phyloP scores from a whole-genome alignment of 2,797 vertebrate species.

The Tympanoctomys barrerae region DNA sequence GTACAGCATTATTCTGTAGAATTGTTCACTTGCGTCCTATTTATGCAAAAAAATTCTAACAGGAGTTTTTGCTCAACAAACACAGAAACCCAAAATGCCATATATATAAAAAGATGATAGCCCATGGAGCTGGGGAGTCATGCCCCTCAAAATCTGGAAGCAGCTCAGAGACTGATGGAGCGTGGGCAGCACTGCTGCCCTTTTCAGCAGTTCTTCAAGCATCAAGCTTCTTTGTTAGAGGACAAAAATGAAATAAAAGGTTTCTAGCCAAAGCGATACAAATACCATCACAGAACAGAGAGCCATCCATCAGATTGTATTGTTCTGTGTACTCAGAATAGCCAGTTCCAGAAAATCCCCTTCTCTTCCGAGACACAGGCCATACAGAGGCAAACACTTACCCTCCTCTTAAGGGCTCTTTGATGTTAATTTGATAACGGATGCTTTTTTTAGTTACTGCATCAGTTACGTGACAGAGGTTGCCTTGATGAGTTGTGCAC shows the following conservation, averaged over 20 bases:
- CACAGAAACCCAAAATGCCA: not conserved
- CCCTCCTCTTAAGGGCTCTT: conserved; percentile 24
- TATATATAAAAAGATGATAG: conserved; percentile 33
- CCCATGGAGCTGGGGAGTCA: not conserved
- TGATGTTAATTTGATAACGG: conserved; percentile 61
- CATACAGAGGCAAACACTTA: not conserved
- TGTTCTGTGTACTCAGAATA: conserved; percentile 61
- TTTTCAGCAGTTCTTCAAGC: conserved; percentile 67
- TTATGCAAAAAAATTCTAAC: conserved; percentile 31
- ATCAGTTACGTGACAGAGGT: conserved; percentile 34
- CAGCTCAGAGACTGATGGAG: conserved; percentile 27
- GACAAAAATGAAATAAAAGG: conserved; percentile 68
- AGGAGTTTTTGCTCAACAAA: conserved; percentile 53
- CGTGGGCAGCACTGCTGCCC: not conserved
- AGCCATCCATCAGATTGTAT: conserved; percentile 51
- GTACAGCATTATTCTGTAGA: conserved; percentile 45
- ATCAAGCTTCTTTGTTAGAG: conserved; percentile 70
- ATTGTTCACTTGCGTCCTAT: conserved; percentile 51
- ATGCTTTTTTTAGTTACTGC: not conserved
- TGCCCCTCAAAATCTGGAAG: conserved; percentile 57
- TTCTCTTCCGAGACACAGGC: not conserved
- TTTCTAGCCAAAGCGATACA: conserved; percentile 64
- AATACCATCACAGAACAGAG: conserved; percentile 63
- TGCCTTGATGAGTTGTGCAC: not conserved
- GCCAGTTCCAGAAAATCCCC: conserved; percentile 41